Percentiles rank a stretch among this genome's conserved stretches.
Conservation (phyloP, 2,797 vertebrate genomes). For the Thalassophryne amazonica region DNA sequence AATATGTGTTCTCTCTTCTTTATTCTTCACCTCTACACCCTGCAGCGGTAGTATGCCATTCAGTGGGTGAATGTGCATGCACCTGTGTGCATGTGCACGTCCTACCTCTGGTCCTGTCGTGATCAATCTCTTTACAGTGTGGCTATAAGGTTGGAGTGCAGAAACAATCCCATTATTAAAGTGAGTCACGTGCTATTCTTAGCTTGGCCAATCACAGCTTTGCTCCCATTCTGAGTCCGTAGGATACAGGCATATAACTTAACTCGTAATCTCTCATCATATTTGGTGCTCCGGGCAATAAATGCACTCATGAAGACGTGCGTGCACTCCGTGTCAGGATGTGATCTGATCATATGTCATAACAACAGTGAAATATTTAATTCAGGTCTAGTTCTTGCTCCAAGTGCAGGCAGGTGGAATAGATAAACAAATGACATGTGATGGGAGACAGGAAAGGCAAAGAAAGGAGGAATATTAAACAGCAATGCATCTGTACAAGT, state of each 20-base stretch:
- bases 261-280: slow-evolving; percentile 55
- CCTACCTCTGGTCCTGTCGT: slow-evolving; percentile 6
- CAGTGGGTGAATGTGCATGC: not conserved
- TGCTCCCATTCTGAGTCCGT: slow-evolving; percentile 56
- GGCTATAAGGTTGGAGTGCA: slow-evolving; percentile 22
- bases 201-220: slow-evolving; percentile 54
- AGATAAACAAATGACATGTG: no score
- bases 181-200: slow-evolving; percentile 54
- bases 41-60: not conserved
- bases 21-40: not conserved
- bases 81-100: slow-evolving; percentile 1
- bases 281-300: slow-evolving; percentile 23
- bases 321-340: no score
- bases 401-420: no score
- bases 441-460: no score
- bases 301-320: slow-evolving; percentile 7
- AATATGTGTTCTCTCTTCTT: not conserved
- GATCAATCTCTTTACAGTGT: slow-evolving; percentile 37
- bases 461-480: no score
- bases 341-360: no score
- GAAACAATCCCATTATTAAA: slow-evolving; percentile 36
- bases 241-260: slow-evolving; percentile 42
- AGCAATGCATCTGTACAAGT: no score
- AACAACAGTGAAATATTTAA: no score
- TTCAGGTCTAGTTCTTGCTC: no score